These are phyloP conservation scores for Neelides sp. DNA, from an alignment of 1,140 invertebrate genomes.

Conservation along the genomic window DNA sequence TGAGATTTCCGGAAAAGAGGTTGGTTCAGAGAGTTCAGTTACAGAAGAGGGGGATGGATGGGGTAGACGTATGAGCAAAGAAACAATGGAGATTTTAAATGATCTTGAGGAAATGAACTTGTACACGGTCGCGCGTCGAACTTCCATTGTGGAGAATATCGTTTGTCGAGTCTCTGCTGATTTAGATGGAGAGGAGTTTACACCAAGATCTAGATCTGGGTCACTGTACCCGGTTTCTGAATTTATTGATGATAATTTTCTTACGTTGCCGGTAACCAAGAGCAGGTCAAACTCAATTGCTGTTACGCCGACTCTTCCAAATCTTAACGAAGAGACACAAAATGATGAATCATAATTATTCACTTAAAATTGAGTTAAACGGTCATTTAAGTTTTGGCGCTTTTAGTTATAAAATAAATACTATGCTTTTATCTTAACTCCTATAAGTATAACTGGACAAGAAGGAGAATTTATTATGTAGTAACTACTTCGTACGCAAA, in stretches of 20 bases:
- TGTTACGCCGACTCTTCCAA: too few relatives aligned
- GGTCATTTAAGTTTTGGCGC: too few relatives aligned
- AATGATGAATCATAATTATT: too few relatives aligned
- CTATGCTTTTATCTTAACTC: too few relatives aligned
- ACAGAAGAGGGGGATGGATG: background rate
- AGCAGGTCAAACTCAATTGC: too few relatives aligned
- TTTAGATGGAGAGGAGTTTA: slow-evolving; percentile 1
- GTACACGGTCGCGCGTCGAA: slow-evolving; percentile 1
- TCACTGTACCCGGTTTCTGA: slow-evolving; percentile 1
- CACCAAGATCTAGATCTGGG: background rate
- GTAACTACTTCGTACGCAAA: too few relatives aligned
- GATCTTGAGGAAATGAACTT: background rate
- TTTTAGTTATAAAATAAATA: too few relatives aligned
- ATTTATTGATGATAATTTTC: slow-evolving; percentile 9
- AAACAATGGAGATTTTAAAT: slow-evolving; percentile 6
- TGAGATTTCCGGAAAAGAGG: slow-evolving; percentile 16
- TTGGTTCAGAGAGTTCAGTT: background rate
- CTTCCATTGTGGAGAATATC: slow-evolving; percentile 1
- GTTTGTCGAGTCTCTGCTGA: background rate
- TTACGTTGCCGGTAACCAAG: too few relatives aligned
- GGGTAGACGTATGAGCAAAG: background rate
- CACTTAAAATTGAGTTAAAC: too few relatives aligned
- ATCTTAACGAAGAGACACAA: too few relatives aligned
- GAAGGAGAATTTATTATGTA: too few relatives aligned
- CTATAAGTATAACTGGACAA: too few relatives aligned